Evolutionary conservation across 2,888 invertebrate genomes (phyloP).

Genomic region (Hoplodrina ambigua): DNA sequence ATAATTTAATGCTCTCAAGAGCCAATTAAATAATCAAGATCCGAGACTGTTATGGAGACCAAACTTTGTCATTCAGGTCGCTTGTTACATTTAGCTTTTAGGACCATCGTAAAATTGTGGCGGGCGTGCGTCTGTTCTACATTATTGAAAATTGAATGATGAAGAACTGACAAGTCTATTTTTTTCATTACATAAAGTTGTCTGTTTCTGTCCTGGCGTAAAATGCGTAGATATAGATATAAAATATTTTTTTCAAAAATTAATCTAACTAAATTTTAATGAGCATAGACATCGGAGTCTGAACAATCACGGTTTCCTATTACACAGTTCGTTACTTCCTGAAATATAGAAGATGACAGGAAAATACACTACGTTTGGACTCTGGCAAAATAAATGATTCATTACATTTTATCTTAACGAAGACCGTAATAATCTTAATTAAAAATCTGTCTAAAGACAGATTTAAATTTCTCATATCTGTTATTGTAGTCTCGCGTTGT

Average conservation of each 20-base stretch:
- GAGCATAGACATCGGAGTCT: constrained; percentile 74
- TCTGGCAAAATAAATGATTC: constrained; percentile 19
- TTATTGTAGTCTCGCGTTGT: constrained; percentile 80
- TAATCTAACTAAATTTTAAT: constrained; percentile 39
- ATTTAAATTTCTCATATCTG: constrained; percentile 70
- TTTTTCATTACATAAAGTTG: constrained; percentile 8
- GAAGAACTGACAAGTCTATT: constrained; percentile 8
- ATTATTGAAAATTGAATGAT: constrained; percentile 40
- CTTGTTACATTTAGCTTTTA: constrained; percentile 47
- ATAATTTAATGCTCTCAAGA: constrained; percentile 44
- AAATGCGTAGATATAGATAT: neutral
- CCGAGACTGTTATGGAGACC: constrained; percentile 32
- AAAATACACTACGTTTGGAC: constrained; percentile 74
- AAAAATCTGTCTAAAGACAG: constrained; percentile 69
- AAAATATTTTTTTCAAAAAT: neutral
- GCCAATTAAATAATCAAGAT: constrained; percentile 59
- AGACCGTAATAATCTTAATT: constrained; percentile 10
- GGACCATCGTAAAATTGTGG: constrained; percentile 50
- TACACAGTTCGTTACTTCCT: constrained; percentile 86
- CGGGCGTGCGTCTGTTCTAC: constrained; percentile 31
- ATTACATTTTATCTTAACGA: constrained; percentile 18
- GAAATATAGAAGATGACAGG: constrained; percentile 83
- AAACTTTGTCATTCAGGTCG: constrained; percentile 38
- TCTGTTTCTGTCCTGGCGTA: neutral
- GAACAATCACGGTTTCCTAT: constrained; percentile 81